Percentiles rank a stretch among this genome's conserved stretches.
Evolutionary conservation across 2,888 invertebrate genomes (phyloP).

Genomic region (Brachyopa scutellaris): DNA sequence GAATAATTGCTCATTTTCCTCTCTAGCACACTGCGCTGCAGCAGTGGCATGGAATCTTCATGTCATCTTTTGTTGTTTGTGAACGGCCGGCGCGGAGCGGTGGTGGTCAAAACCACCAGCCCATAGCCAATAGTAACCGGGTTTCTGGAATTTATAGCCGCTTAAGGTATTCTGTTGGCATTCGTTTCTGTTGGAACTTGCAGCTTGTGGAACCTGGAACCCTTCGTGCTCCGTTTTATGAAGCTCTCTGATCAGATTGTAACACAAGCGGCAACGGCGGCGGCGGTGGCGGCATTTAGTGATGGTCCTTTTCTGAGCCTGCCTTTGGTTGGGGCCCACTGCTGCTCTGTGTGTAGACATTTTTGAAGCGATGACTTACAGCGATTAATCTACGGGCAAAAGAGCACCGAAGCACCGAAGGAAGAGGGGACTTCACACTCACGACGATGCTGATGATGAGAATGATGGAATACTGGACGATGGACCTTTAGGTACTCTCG

Average conservation of each 20-base stretch:
- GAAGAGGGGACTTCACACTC: conserved; percentile 56
- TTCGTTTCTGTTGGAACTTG: conserved; percentile 22
- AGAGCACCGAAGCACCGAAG: conserved; percentile 7
- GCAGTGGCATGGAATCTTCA: conserved; percentile 67
- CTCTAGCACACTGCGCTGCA: conserved; percentile 12
- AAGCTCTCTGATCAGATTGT: conserved; percentile 69
- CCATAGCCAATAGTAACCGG: conserved; percentile 68
- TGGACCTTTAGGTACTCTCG: conserved; percentile 49
- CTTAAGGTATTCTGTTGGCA: conserved; percentile 66
- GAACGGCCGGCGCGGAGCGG: background rate
- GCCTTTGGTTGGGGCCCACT: background rate
- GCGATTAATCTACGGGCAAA: conserved; percentile 66
- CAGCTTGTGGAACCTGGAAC: no score
- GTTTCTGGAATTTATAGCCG: conserved; percentile 71
- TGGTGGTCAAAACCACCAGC: conserved; percentile 39
- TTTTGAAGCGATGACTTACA: conserved; percentile 71
- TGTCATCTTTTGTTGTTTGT: conserved; percentile 64
- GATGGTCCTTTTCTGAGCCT: conserved; percentile 40
- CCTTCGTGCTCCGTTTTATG: conserved; percentile 65
- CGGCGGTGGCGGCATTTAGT: conserved; percentile 19
- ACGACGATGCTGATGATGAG: conserved; percentile 56
- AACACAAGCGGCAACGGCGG: conserved; percentile 46
- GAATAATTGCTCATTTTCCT: conserved; percentile 68
- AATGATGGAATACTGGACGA: conserved; percentile 69
- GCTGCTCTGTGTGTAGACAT: conserved; percentile 47